Evolutionary conservation across 2,888 invertebrate species (phyloP), one percentile per base, ranked within the genome.

Genomic region (Drosophila tanythrix): DNA sequence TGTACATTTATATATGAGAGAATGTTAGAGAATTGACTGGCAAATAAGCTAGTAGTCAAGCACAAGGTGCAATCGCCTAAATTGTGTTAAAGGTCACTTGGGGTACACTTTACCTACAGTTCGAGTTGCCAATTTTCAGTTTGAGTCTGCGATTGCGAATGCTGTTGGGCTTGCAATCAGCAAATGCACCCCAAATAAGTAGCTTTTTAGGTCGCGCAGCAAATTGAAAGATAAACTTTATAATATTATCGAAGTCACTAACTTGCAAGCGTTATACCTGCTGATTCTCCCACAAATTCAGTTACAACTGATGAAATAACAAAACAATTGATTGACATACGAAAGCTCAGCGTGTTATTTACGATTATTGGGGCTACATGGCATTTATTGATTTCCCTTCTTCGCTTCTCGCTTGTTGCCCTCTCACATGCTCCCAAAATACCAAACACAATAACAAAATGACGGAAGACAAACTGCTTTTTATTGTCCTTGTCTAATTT

Each of bases 331-430:
- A 89, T 85, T 85, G 86, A 77, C 83, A 76, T 62, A 43, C 35
- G 73, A 63, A 72, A 73, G 64, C 76, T 66, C 77, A 70, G 78
- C 81, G 71, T 82, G 82, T 81, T 87, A 87, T 86, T 84, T 84
- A 86, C 74, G 79, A 83, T 81, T 81, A 82, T 85, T 71, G 73
- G 53, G 53, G 48, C 62, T 69, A 72, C 77, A 79, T 71, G 80
- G 73, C 80, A 73, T 74, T 82, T 85, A 85, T 85, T 85, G 88
- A 84, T 88, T 80, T 70, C 53, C 46, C 25, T 2, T 13, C 50
- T 4, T 46, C 21, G 27, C 48, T 46, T 33, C 46, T 56, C 38
- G 50, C 31, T 57, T 53, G 55, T 63, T 64, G 62, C 57, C 62
- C 61, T 38, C 51, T 53, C 25, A 53, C 35, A 65, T 50, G 60